phyloP scores from a whole-genome alignment of 2,888 invertebrate species.

The Hymenopus coronatus region DNA sequence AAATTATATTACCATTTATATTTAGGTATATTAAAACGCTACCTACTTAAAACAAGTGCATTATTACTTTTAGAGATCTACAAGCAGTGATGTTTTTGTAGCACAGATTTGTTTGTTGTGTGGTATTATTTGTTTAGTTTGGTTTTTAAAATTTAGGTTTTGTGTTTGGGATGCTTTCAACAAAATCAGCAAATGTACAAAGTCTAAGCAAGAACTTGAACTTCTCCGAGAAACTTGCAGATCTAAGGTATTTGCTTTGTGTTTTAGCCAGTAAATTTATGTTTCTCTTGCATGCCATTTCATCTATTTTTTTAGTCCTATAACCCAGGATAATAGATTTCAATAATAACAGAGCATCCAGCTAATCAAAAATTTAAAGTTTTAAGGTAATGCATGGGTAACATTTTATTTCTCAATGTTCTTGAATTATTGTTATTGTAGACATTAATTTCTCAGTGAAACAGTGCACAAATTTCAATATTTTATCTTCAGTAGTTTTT shows the following conservation, averaged over 20 bases:
- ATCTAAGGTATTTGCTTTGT: conserved; percentile 24
- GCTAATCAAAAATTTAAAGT: too few relatives aligned
- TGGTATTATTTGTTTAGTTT: not conserved
- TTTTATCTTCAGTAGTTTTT: too few relatives aligned
- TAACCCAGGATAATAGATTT: too few relatives aligned
- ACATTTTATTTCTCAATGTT: too few relatives aligned
- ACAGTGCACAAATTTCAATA: too few relatives aligned
- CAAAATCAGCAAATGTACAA: not conserved
- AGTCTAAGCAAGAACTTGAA: not conserved
- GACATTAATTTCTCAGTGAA: too few relatives aligned
- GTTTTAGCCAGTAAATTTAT: not conserved
- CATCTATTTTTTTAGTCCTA: too few relatives aligned
- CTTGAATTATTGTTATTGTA: too few relatives aligned
- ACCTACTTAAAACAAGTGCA: not conserved
- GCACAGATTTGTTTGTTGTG: not conserved
- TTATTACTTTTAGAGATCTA: not conserved
- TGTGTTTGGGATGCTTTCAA: conserved; percentile 14
- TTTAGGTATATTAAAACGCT: not conserved
- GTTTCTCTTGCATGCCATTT: too few relatives aligned
- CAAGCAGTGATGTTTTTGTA: not conserved
- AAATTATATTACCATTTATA: too few relatives aligned
- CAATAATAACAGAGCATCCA: too few relatives aligned
- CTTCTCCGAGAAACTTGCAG: conserved; percentile 3
- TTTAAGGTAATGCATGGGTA: too few relatives aligned
- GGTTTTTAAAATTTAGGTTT: conserved; percentile 7